Evolutionary conservation across 23 tunicate species (phyloP).

Genomic region (Ascidia mentula): DNA sequence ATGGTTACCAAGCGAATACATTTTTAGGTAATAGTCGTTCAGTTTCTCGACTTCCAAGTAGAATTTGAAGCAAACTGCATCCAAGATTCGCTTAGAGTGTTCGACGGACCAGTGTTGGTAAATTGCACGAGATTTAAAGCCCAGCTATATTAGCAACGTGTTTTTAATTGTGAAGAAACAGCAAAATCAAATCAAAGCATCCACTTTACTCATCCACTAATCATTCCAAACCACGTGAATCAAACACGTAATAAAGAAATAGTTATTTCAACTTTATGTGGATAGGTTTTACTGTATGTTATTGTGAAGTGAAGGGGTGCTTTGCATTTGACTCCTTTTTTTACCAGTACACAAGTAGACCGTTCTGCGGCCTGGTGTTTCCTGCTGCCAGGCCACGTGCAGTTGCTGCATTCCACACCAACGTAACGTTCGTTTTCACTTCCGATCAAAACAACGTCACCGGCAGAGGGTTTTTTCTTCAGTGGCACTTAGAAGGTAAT

Average conservation of each 20-base stretch:
- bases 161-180: no score
- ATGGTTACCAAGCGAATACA: no score
- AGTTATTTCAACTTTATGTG: no score
- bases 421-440: background rate
- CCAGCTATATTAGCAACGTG: no score
- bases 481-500: constrained; percentile 13
- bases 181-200: no score
- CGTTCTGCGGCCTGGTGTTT: background rate
- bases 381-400: background rate
- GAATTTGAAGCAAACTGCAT: background rate
- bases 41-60: background rate
- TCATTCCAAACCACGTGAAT: no score
- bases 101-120: background rate
- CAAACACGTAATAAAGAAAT: no score
- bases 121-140: no score
- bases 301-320: background rate
- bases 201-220: no score
- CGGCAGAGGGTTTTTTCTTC: background rate
- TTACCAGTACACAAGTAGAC: background rate
- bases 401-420: background rate
- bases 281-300: no score
- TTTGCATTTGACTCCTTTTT: background rate
- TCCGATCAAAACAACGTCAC: background rate
- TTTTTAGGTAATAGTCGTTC: background rate
- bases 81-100: background rate